Conservation (phyloP, 2,113 vertebrate genomes). For the Suncus etruscus region DNA sequence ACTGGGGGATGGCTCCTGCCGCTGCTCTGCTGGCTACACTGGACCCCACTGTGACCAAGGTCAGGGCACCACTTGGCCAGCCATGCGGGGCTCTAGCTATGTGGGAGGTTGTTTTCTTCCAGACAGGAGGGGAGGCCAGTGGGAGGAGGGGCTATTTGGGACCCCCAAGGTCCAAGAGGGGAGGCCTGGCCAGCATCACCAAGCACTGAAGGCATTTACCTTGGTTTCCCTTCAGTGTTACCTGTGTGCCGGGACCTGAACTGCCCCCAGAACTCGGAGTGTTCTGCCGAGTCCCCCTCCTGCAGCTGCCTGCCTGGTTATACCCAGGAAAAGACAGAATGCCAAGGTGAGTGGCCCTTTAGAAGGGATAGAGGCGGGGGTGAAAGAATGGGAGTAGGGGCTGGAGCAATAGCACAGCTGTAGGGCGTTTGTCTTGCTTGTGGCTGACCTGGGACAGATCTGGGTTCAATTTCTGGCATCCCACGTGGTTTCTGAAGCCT, state of each 20-base stretch:
- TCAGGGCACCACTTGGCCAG: constrained; percentile 75
- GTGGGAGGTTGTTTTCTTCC: neutral
- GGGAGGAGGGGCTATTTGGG: neutral
- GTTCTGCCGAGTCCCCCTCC: constrained; percentile 80
- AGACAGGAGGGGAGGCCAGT: too few species aligned
- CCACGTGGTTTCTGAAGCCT: too few species aligned
- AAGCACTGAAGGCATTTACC: too few species aligned
- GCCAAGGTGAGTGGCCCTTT: constrained; percentile 79
- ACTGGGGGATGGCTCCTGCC: constrained; percentile 91
- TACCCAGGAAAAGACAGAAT: constrained; percentile 76
- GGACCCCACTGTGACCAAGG: constrained; percentile 93
- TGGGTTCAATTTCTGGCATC: too few species aligned
- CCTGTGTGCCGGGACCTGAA: constrained; percentile 83
- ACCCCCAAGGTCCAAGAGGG: neutral
- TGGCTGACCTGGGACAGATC: too few species aligned
- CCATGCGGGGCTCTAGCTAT: neutral
- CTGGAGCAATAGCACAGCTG: accelerated
- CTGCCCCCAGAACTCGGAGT: constrained; percentile 89
- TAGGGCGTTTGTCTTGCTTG: too few species aligned
- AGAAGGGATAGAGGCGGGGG: too few species aligned
- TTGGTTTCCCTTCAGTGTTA: constrained; percentile 87
- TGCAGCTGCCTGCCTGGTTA: constrained; percentile 93
- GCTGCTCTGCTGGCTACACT: constrained; percentile 93
- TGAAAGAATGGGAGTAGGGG: constrained; percentile 12
- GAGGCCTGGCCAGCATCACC: neutral